phyloP scores from a whole-genome alignment of 2,797 vertebrate genomes.

The Rhinatrema bivittatum region DNA sequence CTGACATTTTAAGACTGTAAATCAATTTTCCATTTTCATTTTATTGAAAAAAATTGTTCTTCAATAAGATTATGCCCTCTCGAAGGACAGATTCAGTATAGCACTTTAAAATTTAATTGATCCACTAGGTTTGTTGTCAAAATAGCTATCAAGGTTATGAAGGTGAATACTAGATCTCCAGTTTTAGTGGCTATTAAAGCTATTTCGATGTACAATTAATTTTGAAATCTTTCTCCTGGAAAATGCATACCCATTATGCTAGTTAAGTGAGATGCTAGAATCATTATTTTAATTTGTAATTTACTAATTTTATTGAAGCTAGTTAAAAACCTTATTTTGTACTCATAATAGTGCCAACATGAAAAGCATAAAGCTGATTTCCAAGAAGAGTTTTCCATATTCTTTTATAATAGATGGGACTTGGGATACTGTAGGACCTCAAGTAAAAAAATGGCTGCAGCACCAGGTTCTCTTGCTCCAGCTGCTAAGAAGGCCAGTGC shows the following conservation, averaged over 20 bases:
- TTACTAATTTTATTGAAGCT: too few relatives aligned
- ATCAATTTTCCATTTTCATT: constrained; percentile 35
- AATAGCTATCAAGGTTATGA: constrained; percentile 5
- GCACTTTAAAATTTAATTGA: constrained; percentile 12
- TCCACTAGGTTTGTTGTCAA: background rate
- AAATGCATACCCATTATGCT: background rate
- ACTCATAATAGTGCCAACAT: too few relatives aligned
- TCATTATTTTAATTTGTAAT: constrained; percentile 2
- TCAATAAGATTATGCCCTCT: constrained; percentile 12
- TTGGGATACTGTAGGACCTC: too few relatives aligned
- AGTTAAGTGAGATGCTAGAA: background rate
- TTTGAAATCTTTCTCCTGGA: constrained; percentile 7
- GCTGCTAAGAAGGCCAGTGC: too few relatives aligned
- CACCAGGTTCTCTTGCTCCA: too few relatives aligned
- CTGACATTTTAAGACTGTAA: constrained; percentile 21
- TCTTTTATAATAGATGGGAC: too few relatives aligned
- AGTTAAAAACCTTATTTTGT: too few relatives aligned
- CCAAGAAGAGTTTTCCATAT: too few relatives aligned
- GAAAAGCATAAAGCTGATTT: too few relatives aligned
- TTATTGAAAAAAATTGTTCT: constrained; percentile 21
- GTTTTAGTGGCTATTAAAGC: constrained; percentile 9
- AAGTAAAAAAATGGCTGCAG: too few relatives aligned
- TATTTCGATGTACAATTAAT: constrained; percentile 10
- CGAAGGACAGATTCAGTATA: constrained; percentile 10
- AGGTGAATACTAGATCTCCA: constrained; percentile 1